These are phyloP conservation scores for Eleutherodactylus coqui DNA, from an alignment of 2,797 vertebrate species.

Conservation along the genomic window DNA sequence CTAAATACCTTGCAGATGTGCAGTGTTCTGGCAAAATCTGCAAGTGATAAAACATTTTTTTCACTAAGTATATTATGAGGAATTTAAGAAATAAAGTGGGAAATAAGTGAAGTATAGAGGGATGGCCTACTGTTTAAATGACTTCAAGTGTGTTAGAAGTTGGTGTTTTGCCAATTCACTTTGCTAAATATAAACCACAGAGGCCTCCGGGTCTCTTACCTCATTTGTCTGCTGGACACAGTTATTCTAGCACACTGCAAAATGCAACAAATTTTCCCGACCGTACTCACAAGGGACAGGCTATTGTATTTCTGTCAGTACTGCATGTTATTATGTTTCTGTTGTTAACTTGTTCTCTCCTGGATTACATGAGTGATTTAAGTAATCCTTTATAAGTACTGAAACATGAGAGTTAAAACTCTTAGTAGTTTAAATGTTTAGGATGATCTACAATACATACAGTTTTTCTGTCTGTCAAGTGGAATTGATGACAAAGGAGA, in stretches of 20 bases:
- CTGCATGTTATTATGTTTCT: conserved; percentile 36
- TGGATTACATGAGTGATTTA: conserved; percentile 24
- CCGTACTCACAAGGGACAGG: conserved; percentile 40
- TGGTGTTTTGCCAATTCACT: conserved; percentile 43
- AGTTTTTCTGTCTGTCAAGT: background rate
- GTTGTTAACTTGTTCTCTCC: conserved; percentile 39
- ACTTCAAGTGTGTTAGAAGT: conserved; percentile 34
- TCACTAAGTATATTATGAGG: conserved; percentile 16
- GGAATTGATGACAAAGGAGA: background rate
- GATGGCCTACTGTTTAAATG: conserved; percentile 44
- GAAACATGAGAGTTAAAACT: background rate
- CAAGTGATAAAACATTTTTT: conserved; percentile 36
- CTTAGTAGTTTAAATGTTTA: background rate
- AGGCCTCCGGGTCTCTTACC: conserved; percentile 35
- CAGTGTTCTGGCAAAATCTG: conserved; percentile 6
- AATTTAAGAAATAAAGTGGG: background rate
- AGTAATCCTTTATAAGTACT: conserved; percentile 11
- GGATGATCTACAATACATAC: too few relatives aligned
- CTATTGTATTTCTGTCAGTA: conserved; percentile 33
- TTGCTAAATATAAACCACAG: conserved; percentile 53
- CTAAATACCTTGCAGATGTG: conserved; percentile 26
- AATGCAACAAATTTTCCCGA: conserved; percentile 45
- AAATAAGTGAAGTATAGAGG: conserved; percentile 22
- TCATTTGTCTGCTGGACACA: conserved; percentile 55
- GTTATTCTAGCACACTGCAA: conserved; percentile 46